Conservation (phyloP, 2,113 vertebrate species). For the Tauraco erythrolophus region DNA sequence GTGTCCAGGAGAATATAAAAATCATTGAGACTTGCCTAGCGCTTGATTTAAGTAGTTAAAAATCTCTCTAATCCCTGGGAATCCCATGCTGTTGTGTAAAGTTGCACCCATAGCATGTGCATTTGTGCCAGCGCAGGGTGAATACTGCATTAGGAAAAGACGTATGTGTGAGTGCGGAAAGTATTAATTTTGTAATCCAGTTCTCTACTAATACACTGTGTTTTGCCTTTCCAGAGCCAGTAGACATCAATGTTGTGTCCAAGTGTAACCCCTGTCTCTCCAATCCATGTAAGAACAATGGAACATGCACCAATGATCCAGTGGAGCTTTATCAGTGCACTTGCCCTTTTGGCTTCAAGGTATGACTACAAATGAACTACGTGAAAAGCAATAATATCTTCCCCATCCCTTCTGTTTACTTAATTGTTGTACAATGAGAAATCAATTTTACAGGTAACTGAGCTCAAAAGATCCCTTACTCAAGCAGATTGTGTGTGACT, state of each 20-base stretch:
- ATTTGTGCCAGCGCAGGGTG: neutral
- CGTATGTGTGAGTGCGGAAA: neutral
- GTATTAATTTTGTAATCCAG: neutral
- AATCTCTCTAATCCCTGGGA: slow-evolving; percentile 20
- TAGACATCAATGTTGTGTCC: slow-evolving; percentile 85
- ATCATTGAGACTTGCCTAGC: neutral
- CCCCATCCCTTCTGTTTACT: neutral
- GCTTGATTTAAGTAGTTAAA: slow-evolving; percentile 41
- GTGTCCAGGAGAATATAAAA: slow-evolving; percentile 8
- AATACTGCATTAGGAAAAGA: neutral
- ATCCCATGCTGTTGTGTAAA: neutral
- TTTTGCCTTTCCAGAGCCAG: slow-evolving; percentile 78
- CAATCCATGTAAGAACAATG: slow-evolving; percentile 91
- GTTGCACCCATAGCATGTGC: neutral
- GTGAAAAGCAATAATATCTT: neutral
- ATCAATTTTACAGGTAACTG: neutral
- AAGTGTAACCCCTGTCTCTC: slow-evolving; percentile 95
- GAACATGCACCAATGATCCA: slow-evolving; percentile 85
- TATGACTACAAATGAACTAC: slow-evolving; percentile 44
- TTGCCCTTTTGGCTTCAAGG: slow-evolving; percentile 95
- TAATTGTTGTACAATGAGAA: neutral
- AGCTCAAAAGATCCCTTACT: neutral
- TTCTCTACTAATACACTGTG: neutral
- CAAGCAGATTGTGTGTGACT: neutral
- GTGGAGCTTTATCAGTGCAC: slow-evolving; percentile 89